Evolutionary conservation across 2,888 invertebrate genomes (phyloP).

Genomic region (Drosophila aldrichi): DNA sequence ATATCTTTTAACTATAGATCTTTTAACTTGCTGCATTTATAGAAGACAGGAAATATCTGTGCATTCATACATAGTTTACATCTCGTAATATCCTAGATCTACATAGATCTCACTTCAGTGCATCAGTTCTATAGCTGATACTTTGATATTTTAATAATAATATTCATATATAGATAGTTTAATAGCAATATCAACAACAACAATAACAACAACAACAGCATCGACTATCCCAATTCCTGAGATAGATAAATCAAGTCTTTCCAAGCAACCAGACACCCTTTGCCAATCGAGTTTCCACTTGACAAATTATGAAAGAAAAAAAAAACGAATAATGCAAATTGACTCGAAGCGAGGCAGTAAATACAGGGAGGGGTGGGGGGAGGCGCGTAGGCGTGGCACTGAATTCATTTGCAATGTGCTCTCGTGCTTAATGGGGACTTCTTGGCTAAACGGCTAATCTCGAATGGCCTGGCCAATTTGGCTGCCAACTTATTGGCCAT

Average conservation of each 20-base stretch:
- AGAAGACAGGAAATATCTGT: background rate
- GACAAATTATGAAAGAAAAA: background rate
- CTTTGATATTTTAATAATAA: too few species aligned
- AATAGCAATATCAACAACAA: background rate
- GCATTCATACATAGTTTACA: background rate
- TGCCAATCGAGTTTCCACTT: background rate
- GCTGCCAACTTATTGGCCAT: slow-evolving; percentile 70
- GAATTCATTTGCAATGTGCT: slow-evolving; percentile 65
- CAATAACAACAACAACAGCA: background rate
- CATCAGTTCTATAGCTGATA: too few species aligned
- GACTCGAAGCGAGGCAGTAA: background rate
- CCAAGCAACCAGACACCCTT: background rate
- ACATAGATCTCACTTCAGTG: background rate
- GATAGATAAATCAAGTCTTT: background rate
- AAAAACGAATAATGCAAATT: slow-evolving; percentile 4
- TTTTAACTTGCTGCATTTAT: background rate
- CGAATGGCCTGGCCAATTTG: slow-evolving; percentile 63
- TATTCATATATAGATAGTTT: too few species aligned
- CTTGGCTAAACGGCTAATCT: slow-evolving; percentile 70
- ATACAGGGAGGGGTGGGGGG: background rate
- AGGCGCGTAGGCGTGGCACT: slow-evolving; percentile 30
- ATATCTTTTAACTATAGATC: too few species aligned
- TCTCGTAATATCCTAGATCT: background rate
- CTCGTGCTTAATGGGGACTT: slow-evolving; percentile 55
- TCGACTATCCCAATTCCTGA: background rate